Base-by-base conservation (phyloP, 2,113 vertebrate species). In the Mesitornis unicolor region DNA sequence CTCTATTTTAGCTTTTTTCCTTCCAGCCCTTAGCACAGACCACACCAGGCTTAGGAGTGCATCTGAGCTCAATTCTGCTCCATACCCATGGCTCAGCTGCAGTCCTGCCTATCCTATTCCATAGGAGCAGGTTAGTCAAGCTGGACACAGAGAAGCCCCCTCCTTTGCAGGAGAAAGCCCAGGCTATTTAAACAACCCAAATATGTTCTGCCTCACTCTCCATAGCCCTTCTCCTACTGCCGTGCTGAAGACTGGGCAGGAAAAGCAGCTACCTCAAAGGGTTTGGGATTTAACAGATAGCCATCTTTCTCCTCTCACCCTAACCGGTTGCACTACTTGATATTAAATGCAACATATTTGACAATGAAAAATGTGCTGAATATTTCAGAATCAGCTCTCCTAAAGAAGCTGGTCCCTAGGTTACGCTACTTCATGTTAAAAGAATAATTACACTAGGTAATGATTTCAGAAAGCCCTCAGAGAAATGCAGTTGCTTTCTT, bases 211-310 rank as follows among this genome's bases (percentile, higher is more conserved):
- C 11, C 25, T 56, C 19, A 12, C 35, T 35, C 12, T 77, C 18
- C 50, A 40, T 1, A 28, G n/a, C 22, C 22, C 15, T 43, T 35
- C 25, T 89, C 8, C 4, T 57, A 10, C 19, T 3, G 1, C 0
- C 0, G 33, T 69, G 50, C 31, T 78, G 35, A 53, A 16, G 5
- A 40, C 28, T 73, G 13, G 24, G 45, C 53, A 82, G 18, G 10
- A 78, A 38, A 82, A 67, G 36, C n/a, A 61, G 22, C 15, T 65
- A 4, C 36, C 29, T 65, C 35, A 6, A 0, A 29, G 11, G 10
- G 17, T 15, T 17, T 17, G 13, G 45, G 53, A 51, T 51, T 43
- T 65, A 54, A 38, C 25, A 73, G 15, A 31, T 1, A 38, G 22
- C 3, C 18, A 35, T 43, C 60, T 26, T 79, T 63, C 38, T 54